A percentile compares a stretch with the other conserved stretches of the same genome.
phyloP scores from a whole-genome alignment of 2,113 vertebrate genomes.

The Microtus montanus region DNA sequence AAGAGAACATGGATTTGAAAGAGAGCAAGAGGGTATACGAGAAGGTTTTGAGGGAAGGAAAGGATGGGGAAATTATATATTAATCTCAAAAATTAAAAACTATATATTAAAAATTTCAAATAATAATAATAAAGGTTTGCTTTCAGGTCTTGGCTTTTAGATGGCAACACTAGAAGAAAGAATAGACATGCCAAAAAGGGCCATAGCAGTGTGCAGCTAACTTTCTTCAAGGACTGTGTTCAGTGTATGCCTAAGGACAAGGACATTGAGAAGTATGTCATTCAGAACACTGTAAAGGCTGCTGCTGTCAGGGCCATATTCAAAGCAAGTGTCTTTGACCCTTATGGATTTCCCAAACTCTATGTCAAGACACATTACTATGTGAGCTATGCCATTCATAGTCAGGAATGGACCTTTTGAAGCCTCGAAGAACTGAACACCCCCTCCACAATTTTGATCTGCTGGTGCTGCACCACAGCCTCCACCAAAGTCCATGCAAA shows the following conservation, averaged over 20 bases:
- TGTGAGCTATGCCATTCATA: neutral
- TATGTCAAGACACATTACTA: neutral
- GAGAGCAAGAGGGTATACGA: neutral
- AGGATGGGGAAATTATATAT: neutral
- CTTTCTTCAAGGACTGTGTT: neutral
- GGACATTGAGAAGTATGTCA: neutral
- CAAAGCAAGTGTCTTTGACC: neutral
- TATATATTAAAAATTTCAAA: neutral
- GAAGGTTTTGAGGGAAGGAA: neutral
- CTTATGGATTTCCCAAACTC: neutral
- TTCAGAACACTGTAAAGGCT: neutral
- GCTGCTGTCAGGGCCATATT: neutral
- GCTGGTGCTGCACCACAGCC: neutral
- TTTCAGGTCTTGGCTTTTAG: neutral
- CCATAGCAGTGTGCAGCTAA: neutral
- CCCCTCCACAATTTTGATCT: neutral
- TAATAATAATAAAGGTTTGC: neutral
- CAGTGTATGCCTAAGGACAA: neutral
- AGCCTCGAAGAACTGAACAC: neutral
- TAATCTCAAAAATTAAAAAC: neutral
- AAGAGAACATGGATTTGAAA: neutral
- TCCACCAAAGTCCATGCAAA: neutral
- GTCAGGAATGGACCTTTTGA: neutral
- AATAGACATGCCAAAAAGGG: neutral
- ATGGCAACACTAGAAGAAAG: neutral